Percentiles rank a stretch among this genome's conserved stretches.
phyloP scores from a whole-genome alignment of 1,140 invertebrate species.

The Theocolax elegans region DNA sequence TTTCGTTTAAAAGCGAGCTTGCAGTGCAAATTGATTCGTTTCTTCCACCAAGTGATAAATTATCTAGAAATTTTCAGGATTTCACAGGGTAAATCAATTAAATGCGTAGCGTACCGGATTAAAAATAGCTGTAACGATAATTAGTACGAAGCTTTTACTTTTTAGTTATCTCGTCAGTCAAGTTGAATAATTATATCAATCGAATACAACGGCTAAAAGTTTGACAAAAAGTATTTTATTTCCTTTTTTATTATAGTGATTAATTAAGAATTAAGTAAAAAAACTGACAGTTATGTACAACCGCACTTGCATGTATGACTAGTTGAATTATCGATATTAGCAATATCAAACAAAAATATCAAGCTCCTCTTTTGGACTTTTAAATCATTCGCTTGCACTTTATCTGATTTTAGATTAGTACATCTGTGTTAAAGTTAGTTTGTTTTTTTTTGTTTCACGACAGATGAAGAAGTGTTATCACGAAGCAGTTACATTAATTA shows the following conservation, averaged over 20 bases:
- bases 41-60: slow-evolving; percentile 2
- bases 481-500: no score
- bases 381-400: no score
- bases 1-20: background rate
- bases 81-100: slow-evolving; percentile 10
- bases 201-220: background rate
- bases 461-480: no score
- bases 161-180: slow-evolving; percentile 1
- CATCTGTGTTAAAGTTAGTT: no score
- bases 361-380: no score
- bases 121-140: slow-evolving; percentile 5
- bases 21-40: slow-evolving; percentile 13
- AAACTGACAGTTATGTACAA: no score
- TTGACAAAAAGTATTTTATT: slow-evolving; percentile 2
- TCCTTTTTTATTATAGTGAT: background rate
- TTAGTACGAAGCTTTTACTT: slow-evolving; percentile 6
- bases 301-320: no score
- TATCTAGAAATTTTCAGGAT: background rate
- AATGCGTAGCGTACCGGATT: background rate
- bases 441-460: no score
- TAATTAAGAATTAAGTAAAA: no score
- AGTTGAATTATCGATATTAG: no score
- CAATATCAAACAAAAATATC: no score
- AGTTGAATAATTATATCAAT: slow-evolving; percentile 7
- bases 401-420: no score